Percentiles rank a stretch among this genome's conserved stretches.
Conservation (phyloP, 2,797 vertebrate genomes). For the Enteromius radiatus region DNA sequence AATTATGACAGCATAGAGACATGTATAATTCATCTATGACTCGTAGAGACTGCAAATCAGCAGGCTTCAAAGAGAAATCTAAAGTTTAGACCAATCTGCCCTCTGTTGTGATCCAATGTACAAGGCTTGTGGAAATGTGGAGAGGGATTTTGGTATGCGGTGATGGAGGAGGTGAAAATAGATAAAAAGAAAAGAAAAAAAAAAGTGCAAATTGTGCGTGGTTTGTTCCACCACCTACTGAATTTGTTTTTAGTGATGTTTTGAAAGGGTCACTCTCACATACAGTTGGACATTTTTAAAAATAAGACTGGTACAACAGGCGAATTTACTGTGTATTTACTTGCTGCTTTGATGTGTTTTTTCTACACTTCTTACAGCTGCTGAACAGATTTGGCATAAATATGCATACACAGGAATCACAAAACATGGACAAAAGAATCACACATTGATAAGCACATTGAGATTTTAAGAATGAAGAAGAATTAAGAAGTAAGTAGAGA, state of each 20-base stretch:
- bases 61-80: slow-evolving; percentile 49
- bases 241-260: slow-evolving; percentile 25
- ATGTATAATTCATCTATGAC: slow-evolving; percentile 50
- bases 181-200: background rate
- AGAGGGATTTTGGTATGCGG: slow-evolving; percentile 23
- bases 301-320: background rate
- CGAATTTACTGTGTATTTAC: background rate
- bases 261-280: background rate
- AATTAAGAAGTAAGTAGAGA: too few relatives aligned
- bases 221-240: slow-evolving; percentile 7
- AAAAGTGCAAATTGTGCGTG: background rate
- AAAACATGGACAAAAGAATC: background rate
- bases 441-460: background rate
- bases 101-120: slow-evolving; percentile 46
- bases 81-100: slow-evolving; percentile 40
- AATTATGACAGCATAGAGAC: slow-evolving; percentile 45
- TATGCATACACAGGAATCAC: background rate
- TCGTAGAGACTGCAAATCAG: slow-evolving; percentile 44
- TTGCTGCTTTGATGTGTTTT: slow-evolving; percentile 4
- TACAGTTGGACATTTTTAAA: background rate
- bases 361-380: background rate
- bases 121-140: slow-evolving; percentile 30
- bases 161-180: slow-evolving; percentile 20
- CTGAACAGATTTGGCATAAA: background rate
- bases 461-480: background rate